These are phyloP conservation scores for Perodicticus potto DNA, from an alignment of 2,797 vertebrate genomes.

Conservation along the genomic window DNA sequence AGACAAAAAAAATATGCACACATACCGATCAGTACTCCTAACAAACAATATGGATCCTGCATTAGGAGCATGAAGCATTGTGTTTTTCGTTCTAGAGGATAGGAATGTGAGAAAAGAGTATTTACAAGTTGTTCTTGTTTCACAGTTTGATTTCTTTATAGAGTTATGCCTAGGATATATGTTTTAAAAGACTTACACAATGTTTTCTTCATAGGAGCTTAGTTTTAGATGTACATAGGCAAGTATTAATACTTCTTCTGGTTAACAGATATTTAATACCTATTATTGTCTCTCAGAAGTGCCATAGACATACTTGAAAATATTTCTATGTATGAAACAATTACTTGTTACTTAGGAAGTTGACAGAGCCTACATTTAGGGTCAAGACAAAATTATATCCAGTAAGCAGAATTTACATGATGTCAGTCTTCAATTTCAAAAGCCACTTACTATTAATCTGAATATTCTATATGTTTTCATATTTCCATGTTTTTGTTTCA, in stretches of 20 bases:
- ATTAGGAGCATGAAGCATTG: neutral
- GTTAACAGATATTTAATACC: neutral
- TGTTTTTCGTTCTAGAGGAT: neutral
- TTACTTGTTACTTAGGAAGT: neutral
- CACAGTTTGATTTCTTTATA: neutral
- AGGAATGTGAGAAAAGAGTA: neutral
- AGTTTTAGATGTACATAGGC: neutral
- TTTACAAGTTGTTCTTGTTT: neutral
- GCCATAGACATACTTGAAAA: neutral
- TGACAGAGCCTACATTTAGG: neutral
- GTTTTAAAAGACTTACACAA: neutral
- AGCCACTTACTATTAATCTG: no score
- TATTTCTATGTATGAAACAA: neutral
- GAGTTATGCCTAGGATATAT: neutral
- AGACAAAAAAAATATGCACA: neutral
- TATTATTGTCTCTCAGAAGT: neutral
- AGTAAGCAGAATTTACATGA: neutral
- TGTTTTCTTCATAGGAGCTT: neutral
- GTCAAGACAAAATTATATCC: neutral
- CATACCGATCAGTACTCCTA: no score
- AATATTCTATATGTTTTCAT: neutral
- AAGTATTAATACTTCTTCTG: neutral
- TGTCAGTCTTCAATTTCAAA: neutral
- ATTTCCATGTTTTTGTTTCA: neutral
- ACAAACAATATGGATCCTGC: neutral